These are phyloP conservation scores for Microtus ochrogaster DNA, from an alignment of 2,113 vertebrate genomes.

Conservation along the genomic window DNA sequence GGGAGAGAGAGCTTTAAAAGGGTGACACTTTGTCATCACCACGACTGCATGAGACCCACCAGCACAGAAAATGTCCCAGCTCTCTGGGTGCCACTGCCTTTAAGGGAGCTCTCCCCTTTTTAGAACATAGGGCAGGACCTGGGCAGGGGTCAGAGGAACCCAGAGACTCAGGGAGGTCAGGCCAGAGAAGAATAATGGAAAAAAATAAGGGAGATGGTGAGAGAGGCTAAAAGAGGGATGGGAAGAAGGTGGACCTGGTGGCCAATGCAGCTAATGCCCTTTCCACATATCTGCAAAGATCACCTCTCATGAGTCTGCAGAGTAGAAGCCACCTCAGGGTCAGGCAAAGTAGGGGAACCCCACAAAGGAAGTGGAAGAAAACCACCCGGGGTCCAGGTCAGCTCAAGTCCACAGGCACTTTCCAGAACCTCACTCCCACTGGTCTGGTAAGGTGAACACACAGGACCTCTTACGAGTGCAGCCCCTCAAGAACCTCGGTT, in stretches of 20 bases:
- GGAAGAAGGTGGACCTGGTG: neutral
- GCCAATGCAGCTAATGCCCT: neutral
- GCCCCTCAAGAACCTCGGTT: neutral
- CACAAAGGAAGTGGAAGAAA: constrained; percentile 7
- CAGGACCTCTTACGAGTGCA: neutral
- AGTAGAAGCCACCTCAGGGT: neutral
- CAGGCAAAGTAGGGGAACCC: neutral
- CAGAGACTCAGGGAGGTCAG: neutral
- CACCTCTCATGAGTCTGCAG: neutral
- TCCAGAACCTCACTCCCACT: neutral
- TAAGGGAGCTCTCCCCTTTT: neutral
- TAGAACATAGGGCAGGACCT: neutral
- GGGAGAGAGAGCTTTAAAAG: neutral
- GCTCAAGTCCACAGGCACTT: neutral
- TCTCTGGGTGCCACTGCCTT: neutral
- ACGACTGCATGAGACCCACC: neutral
- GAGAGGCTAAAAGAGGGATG: constrained; percentile 17
- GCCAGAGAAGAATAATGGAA: neutral
- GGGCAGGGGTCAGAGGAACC: neutral
- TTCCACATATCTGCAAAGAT: neutral
- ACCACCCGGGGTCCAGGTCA: neutral
- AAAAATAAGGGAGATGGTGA: rapidly evolving
- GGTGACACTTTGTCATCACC: neutral
- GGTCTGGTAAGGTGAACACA: too few species aligned
- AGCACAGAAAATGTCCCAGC: neutral